Evolutionary conservation across 2,113 vertebrate species (phyloP), one percentile per base, ranked within the genome.

Genomic region (Melanerpes formicivorus): DNA sequence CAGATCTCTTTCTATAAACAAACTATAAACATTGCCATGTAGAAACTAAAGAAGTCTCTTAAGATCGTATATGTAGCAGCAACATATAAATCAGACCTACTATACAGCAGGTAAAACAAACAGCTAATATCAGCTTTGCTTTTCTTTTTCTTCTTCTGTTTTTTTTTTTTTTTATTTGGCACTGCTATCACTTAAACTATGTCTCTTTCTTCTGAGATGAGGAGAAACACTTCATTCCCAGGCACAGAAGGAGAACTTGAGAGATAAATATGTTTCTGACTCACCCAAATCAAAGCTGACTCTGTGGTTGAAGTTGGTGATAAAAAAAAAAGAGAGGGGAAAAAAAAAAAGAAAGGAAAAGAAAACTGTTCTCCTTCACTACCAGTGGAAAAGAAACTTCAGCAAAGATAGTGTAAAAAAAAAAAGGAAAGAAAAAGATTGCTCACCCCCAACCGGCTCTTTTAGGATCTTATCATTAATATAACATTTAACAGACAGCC

Each of bases 281-380:
- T 95, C 90, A 84, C 83, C 1, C 50, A 81, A 93, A 96, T 95
- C 84, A 96, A 96, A 96, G 93, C 93, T 95, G 94, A 94, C 90
- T 77, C 82, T 44, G 62, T 80, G 76, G 79, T 25, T 92, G 75
- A 94, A 95, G 81, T 7, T 58, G n/a, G 18, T 84, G 93, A 96
- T 91, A 40, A 89, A 93, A 87, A 78, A 76, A 50, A 55, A 65
- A 22, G 6, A 11, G 10, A 48, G 18, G 54, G 40, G 10, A 29
- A 37, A 60, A 29, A 52, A 42, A 58, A 17, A 40, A 12, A 32
- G 8, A 15, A 84, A 87, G 29, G 21, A 62, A 84, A 84, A 78
- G 59, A 74, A 92, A 95, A 94, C 65, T 27, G 64, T 73, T 93
- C 72, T 60, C 59, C 75, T 94, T 70, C 82, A 84, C 80, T 70